These are phyloP conservation scores for Diuraphis noxia DNA, from an alignment of 1,140 invertebrate species.

Conservation along the genomic window DNA sequence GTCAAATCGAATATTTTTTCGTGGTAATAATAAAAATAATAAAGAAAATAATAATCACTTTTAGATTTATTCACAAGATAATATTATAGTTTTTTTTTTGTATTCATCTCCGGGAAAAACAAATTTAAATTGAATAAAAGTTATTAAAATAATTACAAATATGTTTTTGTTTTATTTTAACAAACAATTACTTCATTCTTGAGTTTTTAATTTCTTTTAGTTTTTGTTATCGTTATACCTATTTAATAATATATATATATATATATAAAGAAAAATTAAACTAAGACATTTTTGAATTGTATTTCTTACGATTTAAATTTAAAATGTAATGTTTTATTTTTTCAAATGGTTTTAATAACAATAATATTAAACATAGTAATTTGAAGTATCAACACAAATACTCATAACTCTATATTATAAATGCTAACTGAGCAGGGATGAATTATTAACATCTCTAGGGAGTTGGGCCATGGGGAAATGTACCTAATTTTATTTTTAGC, in stretches of 20 bases:
- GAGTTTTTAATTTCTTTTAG: slow-evolving; percentile 9
- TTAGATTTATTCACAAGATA: neutral
- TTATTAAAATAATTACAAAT: neutral
- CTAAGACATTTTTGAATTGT: neutral
- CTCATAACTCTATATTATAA: neutral
- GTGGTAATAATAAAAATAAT: neutral
- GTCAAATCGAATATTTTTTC: neutral
- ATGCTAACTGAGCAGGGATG: neutral
- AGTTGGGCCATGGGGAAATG: neutral
- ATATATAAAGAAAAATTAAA: no score
- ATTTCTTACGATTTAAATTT: neutral
- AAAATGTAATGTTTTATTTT: neutral
- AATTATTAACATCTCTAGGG: neutral
- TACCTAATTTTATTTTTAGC: neutral
- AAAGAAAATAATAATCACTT: neutral
- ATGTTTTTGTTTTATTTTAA: neutral
- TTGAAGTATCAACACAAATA: neutral
- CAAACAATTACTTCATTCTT: neutral
- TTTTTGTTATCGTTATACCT: neutral
- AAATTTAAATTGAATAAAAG: slow-evolving; percentile 24
- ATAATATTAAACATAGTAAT: neutral
- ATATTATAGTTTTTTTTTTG: neutral
- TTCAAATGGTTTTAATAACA: neutral
- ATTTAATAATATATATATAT: slow-evolving; percentile 7
- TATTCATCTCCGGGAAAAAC: neutral